A percentile compares a stretch with the other conserved stretches of the same genome.
Conservation (phyloP, 2,113 vertebrate species). For the Megaptera novaeangliae region DNA sequence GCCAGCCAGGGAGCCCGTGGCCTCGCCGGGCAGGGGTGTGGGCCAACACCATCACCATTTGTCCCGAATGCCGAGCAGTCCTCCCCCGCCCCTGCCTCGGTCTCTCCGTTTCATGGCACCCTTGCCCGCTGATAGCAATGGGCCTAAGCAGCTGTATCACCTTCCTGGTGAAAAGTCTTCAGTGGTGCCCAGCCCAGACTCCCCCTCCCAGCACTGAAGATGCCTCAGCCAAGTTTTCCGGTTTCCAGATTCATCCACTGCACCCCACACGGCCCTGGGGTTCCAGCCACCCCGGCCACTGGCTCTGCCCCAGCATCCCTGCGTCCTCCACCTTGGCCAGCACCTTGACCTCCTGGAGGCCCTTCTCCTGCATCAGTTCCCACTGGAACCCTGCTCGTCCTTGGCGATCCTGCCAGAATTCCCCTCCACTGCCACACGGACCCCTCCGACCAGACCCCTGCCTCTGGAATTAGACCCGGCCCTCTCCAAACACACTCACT, state of each 20-base stretch:
- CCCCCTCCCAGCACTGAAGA: no score
- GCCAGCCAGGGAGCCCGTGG: accelerated
- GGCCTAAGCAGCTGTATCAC: neutral
- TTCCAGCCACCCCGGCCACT: neutral
- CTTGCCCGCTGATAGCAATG: neutral
- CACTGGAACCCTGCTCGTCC: neutral
- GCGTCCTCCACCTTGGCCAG: no score
- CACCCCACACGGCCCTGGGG: no score
- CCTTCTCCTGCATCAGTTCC: neutral
- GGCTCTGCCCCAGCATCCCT: neutral
- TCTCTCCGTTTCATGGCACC: accelerated
- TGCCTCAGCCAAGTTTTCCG: neutral
- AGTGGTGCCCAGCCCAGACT: no score
- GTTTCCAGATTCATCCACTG: neutral
- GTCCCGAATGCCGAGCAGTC: neutral
- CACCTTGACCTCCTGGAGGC: neutral
- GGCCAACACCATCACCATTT: accelerated
- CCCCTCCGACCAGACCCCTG: neutral
- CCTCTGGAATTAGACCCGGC: accelerated
- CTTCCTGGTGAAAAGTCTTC: neutral
- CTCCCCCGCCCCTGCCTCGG: neutral
- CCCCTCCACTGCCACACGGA: neutral
- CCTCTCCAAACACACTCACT: no score
- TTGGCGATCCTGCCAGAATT: neutral
- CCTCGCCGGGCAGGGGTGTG: neutral